These are phyloP conservation scores for Australoheros scitulus DNA, from an alignment of 2,113 vertebrate genomes.

Conservation along the genomic window DNA sequence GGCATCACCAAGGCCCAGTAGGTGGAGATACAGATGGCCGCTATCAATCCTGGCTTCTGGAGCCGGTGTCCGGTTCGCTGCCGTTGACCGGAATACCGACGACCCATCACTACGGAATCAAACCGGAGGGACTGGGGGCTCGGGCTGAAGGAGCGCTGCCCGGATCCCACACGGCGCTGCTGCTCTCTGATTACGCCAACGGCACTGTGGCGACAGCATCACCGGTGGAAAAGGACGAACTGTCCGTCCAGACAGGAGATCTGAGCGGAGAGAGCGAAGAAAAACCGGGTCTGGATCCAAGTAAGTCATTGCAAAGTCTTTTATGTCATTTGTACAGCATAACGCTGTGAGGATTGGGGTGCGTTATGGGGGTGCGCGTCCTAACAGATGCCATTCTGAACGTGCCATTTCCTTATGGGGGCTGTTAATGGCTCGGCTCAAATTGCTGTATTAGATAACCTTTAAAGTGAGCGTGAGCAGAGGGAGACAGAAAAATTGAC, in stretches of 20 bases:
- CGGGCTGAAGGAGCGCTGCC: conserved; percentile 85
- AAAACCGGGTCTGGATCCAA: conserved; percentile 90
- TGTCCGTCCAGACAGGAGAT: conserved; percentile 83
- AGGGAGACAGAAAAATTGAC: background rate
- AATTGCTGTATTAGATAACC: conserved; percentile 43
- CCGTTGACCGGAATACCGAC: conserved; percentile 92
- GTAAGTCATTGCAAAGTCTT: conserved; percentile 84
- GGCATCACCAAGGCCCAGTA: conserved; percentile 86
- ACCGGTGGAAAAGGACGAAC: conserved; percentile 89
- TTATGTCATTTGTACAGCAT: conserved; percentile 57
- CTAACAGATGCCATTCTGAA: conserved; percentile 62
- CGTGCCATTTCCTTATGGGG: conserved; percentile 68
- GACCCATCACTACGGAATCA: conserved; percentile 91
- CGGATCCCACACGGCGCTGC: conserved; percentile 88
- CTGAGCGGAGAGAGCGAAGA: conserved; percentile 86
- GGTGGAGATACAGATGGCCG: conserved; percentile 87
- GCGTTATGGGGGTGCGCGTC: conserved; percentile 47
- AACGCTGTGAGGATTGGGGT: conserved; percentile 34
- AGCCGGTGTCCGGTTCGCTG: conserved; percentile 90
- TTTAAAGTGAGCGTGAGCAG: conserved; percentile 29
- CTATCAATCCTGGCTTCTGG: conserved; percentile 94
- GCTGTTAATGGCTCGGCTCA: conserved; percentile 57
- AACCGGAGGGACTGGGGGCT: conserved; percentile 88
- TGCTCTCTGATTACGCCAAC: conserved; percentile 93
- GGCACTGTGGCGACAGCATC: conserved; percentile 83